A percentile compares a stretch with the other conserved stretches of the same genome.
phyloP scores from a whole-genome alignment of 2,888 invertebrate genomes.

The Polydrusus pterygomalis region DNA sequence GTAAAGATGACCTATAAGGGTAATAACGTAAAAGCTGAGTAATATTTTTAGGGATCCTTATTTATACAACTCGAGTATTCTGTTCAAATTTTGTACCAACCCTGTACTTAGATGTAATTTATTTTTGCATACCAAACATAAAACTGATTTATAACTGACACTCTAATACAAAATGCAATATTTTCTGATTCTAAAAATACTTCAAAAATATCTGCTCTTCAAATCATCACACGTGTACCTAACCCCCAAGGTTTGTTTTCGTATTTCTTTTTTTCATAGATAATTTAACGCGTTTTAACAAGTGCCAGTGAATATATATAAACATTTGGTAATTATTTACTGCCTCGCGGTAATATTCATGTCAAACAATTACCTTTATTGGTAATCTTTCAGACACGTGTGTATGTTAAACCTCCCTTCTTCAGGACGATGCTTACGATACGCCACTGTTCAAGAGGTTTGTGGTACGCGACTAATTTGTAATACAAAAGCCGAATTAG shows the following conservation, averaged over 20 bases:
- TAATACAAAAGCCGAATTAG: too few relatives aligned
- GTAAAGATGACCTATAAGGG: too few relatives aligned
- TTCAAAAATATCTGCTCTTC: conserved; percentile 1
- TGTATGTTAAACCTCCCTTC: too few relatives aligned
- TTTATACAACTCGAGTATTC: too few relatives aligned
- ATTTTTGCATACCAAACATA: not conserved
- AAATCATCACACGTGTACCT: not conserved
- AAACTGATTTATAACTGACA: not conserved
- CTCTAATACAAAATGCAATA: not conserved
- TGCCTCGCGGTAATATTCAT: too few relatives aligned
- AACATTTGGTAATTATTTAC: not conserved
- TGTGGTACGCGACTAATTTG: too few relatives aligned
- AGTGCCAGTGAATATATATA: not conserved
- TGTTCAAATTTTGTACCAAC: not conserved
- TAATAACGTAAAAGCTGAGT: too few relatives aligned
- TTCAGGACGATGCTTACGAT: too few relatives aligned
- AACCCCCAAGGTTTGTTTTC: conserved; percentile 8
- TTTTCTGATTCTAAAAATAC: conserved; percentile 18
- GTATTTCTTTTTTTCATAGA: not conserved
- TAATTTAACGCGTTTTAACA: not conserved
- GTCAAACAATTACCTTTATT: too few relatives aligned
- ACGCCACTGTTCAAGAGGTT: too few relatives aligned
- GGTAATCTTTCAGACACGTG: too few relatives aligned
- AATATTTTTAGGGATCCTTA: too few relatives aligned
- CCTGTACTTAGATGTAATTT: not conserved